These are phyloP conservation scores for Cancer borealis DNA, from an alignment of 2,888 invertebrate species.

Conservation along the genomic window DNA sequence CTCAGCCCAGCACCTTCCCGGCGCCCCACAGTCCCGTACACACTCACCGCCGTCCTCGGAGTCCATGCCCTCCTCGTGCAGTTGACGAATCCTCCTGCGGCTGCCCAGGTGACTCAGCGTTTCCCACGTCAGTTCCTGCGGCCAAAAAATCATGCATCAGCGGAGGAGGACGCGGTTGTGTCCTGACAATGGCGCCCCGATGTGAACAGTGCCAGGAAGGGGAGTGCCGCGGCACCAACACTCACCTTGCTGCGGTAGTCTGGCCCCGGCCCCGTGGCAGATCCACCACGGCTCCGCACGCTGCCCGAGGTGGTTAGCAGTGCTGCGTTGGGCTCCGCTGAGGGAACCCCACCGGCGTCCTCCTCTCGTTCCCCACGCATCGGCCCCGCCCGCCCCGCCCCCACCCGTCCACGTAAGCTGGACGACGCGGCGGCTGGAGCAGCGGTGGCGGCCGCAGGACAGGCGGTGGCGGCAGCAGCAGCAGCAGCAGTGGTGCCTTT, in stretches of 20 bases:
- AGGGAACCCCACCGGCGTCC: conserved; percentile 40
- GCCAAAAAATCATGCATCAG: neutral
- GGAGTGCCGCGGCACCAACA: neutral
- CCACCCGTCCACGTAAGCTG: conserved; percentile 50
- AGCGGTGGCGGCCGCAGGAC: neutral
- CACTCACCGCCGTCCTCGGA: conserved; percentile 64
- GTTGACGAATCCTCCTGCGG: conserved; percentile 67
- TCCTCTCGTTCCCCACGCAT: conserved; percentile 67
- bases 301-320: conserved; percentile 68
- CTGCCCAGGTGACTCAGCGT: conserved; percentile 70
- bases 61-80: conserved; percentile 76
- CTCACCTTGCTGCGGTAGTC: conserved; percentile 74
- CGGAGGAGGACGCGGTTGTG: neutral
- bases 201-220: neutral
- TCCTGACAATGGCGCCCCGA: neutral
- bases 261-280: conserved; percentile 20
- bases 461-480: neutral
- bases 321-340: neutral
- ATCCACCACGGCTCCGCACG: conserved; percentile 67
- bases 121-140: conserved; percentile 73
- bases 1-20: neutral
- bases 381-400: conserved; percentile 50
- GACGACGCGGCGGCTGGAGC: conserved; percentile 1
- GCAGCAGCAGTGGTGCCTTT: conserved; percentile 46
- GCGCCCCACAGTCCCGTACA: conserved; percentile 72